Base-by-base conservation (phyloP, 2,113 vertebrate genomes). In the Baryphthengus martii region DNA sequence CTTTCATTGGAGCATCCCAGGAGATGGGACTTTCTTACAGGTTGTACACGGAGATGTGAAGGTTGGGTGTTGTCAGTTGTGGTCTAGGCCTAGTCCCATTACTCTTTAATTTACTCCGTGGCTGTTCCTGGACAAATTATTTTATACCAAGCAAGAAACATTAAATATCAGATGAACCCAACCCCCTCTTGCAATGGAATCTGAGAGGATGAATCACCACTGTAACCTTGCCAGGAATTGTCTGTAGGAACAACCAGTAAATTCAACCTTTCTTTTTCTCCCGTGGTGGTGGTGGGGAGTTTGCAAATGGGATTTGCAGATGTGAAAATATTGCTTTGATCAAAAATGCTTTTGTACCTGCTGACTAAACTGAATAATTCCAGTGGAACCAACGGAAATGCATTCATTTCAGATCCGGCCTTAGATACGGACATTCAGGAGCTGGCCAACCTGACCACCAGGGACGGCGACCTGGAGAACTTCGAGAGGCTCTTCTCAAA, bases 401-500 rank as follows among this genome's bases (percentile, higher is more conserved):
- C 13, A 2, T 68, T 86, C n/a, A 13, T 97, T 95, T 91, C 94
- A 99, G 99, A 99, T 97, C 98, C 99, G 52, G 95, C 97, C 98
- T 97, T 99, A 81, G 98, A 99, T 79, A 97, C 98, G 96, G 99
- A 99, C 95, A 99, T 99, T 94, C 99, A 99, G 75, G 99, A 99
- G 95, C 95, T 99, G 19, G 99, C 99, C 83, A 99, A 97, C 96
- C 99, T 99, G 18, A 99, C 99, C n/a, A 98, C 99, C 1, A 98
- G 99, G 49, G 99, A 99, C 63, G 98, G 98, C 28, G 99, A 99
- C 96, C 96, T 99, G 97, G 99, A 99, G 92, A 99, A 99, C 96
- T 99, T 99, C 50, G 99, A 99, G 79, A 98, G 99, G 59, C 98
- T 99, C 2, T 99, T 99, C 82, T 99, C 99, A 63, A 99, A 99